These are phyloP conservation scores for Flabesymbios commensalis DNA, from an alignment of 2,888 invertebrate genomes.

Conservation along the genomic window DNA sequence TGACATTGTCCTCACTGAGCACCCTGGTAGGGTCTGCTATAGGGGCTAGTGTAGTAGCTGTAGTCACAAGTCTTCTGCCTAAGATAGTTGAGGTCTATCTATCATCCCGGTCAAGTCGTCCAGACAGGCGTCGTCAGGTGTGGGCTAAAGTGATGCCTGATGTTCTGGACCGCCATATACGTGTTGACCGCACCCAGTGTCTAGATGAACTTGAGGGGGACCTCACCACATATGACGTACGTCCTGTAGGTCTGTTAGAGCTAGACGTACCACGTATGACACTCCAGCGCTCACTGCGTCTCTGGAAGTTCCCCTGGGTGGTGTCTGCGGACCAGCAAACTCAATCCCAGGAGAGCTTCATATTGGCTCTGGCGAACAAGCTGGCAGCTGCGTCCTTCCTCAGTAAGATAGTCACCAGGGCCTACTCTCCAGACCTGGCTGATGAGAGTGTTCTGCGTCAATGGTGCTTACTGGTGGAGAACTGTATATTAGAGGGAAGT, in stretches of 20 bases:
- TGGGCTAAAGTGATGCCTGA: conserved; percentile 39
- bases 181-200: conserved; percentile 32
- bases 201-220: conserved; percentile 30
- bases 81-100: conserved; percentile 26
- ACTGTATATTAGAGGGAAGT: conserved; percentile 36
- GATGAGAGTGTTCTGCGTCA: conserved; percentile 29
- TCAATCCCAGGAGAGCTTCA: conserved; percentile 31
- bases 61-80: conserved; percentile 23
- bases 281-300: conserved; percentile 22
- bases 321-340: conserved; percentile 39
- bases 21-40: conserved; percentile 25
- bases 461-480: conserved; percentile 39
- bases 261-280: conserved; percentile 33
- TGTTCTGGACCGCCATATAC: conserved; percentile 36
- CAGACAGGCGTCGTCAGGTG: conserved; percentile 1
- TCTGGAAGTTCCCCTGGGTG: conserved; percentile 39
- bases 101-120: background rate
- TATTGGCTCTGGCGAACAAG: conserved; percentile 34
- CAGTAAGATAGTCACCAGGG: conserved; percentile 28
- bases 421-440: conserved; percentile 28
- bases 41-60: conserved; percentile 13
- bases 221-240: conserved; percentile 39
- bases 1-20: conserved; percentile 23
- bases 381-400: conserved; percentile 36
- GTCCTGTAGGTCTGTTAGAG: conserved; percentile 37